Evolutionary conservation across 2,888 invertebrate genomes (phyloP).

Genomic region (Hofmannophila pseudospretella): DNA sequence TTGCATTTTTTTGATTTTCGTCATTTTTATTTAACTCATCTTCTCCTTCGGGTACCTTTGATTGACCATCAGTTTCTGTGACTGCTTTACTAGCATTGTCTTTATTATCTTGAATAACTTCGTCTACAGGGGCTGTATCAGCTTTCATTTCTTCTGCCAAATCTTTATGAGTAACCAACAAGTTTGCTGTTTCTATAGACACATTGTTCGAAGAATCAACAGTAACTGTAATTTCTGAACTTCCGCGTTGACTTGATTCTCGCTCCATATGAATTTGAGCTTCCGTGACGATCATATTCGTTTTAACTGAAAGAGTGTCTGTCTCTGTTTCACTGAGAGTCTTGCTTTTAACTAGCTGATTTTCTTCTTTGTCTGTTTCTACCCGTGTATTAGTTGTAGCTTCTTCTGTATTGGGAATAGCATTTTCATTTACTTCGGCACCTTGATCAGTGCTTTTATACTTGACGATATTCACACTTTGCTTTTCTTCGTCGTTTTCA

Average conservation of each 20-base stretch:
- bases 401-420: constrained; percentile 21
- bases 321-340: constrained; percentile 68
- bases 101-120: constrained; percentile 2
- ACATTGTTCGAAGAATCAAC: constrained; percentile 67
- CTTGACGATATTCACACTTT: constrained; percentile 67
- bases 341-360: constrained; percentile 40
- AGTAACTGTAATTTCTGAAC: constrained; percentile 63
- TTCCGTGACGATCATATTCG: constrained; percentile 71
- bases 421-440: constrained; percentile 33
- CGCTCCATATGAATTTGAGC: constrained; percentile 73
- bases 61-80: constrained; percentile 11
- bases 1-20: constrained; percentile 13
- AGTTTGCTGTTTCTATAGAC: constrained; percentile 61
- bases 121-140: constrained; percentile 16
- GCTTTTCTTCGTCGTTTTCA: constrained; percentile 61
- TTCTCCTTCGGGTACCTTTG: constrained; percentile 6
- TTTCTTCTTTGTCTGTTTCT: constrained; percentile 37
- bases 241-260: constrained; percentile 58
- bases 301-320: constrained; percentile 66
- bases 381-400: constrained; percentile 34
- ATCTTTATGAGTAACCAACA: constrained; percentile 54
- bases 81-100: constrained; percentile 10
- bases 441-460: constrained; percentile 46
- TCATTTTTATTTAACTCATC: constrained; percentile 6
- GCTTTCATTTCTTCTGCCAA: constrained; percentile 34